Evolutionary conservation across 2,797 vertebrate species (phyloP), one percentile per base, ranked within the genome.

Genomic region (Arremon aurantiirostris): DNA sequence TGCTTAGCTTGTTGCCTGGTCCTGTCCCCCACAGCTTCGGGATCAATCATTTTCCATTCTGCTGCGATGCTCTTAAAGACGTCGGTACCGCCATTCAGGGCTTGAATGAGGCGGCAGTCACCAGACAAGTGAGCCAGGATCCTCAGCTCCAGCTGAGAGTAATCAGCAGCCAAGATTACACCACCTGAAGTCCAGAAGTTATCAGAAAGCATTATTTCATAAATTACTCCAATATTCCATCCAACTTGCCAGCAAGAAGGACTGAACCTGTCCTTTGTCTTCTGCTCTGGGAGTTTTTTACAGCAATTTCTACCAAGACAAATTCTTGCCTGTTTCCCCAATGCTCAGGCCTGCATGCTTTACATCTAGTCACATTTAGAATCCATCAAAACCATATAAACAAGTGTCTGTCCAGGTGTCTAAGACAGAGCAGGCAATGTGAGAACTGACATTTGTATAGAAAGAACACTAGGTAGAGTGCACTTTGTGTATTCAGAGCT

Each of bases 1-100:
- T 99, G 99, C 93, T 99, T 99, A 57, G 99, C 99, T 91, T 99
- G 99, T 91, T 99, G 99, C 95, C 99, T 98, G 79, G 99, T 97
- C 64, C 82, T 90, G 66, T 99, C 98, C 16, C 98, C 98, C 68
- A 99, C 99, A 39, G 98, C 89, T 77, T 98, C 97, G 1, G 97
- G 98, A 53, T 99, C 98, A 2, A 99, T 95, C 97, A 98, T 98
- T 96, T 99, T 99, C 99, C 99, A 99, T 71, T 99, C 99, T 0
- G 99, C 99, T 37, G 99, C 99, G 18, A 99, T 99, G 96, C 98
- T 99, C 95, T 98, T 98, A 84, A 99, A 99, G 87, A 99, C 99
- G 69, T 99, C 99, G 3, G 98, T 96, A 49, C 98, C 99, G 19
- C 97, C 93, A 12, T 99, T 99, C 83, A 99, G 97, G 57, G 99